phyloP scores from a whole-genome alignment of 2,113 vertebrate species.

The Heptranchias perlo region DNA sequence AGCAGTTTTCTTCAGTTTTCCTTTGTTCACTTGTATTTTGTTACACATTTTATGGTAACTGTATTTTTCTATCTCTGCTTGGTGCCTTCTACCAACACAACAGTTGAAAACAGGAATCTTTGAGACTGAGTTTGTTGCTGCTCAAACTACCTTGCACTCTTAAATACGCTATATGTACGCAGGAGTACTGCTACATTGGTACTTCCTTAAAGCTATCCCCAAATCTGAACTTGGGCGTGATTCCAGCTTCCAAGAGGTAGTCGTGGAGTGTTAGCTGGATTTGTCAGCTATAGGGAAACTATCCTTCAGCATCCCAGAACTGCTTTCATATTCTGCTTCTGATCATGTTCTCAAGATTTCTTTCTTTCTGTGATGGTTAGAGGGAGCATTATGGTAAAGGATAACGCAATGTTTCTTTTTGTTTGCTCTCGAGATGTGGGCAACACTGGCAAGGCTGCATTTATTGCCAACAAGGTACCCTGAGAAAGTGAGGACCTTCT shows the following conservation, averaged over 20 bases:
- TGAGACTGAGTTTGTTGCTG: not conserved
- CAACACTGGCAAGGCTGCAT: not conserved
- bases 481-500: not conserved
- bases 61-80: not conserved
- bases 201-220: not conserved
- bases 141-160: not conserved
- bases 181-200: not conserved
- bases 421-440: not conserved
- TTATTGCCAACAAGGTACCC: not conserved
- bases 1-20: not conserved
- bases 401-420: not conserved
- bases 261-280: not conserved
- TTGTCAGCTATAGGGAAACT: not conserved
- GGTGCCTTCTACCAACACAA: not conserved
- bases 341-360: not conserved
- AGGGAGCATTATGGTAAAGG: not conserved
- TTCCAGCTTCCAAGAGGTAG: not conserved
- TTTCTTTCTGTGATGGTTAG: not conserved
- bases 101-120: not conserved
- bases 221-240: not conserved
- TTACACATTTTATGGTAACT: not conserved
- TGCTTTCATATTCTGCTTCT: not conserved
- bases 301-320: not conserved
- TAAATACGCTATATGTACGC: not conserved
- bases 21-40: not conserved